phyloP scores from a whole-genome alignment of 1,140 invertebrate genomes.

The Meloidogyne floridensis region DNA sequence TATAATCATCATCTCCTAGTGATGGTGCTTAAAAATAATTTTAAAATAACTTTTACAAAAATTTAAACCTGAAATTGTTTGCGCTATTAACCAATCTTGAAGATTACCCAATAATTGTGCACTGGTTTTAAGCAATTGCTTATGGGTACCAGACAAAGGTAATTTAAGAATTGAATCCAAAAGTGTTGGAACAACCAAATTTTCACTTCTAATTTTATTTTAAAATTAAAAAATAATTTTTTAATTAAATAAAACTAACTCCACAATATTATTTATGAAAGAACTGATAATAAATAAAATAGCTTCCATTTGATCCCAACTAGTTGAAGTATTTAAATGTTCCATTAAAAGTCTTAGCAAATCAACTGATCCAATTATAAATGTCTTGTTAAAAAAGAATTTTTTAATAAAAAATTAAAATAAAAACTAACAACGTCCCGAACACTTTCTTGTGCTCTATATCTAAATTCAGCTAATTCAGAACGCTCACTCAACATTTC shows the following conservation, averaged over 20 bases:
- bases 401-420: neutral
- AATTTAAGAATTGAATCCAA: slow-evolving; percentile 84
- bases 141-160: slow-evolving; percentile 78
- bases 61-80: neutral
- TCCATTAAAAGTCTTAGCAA: slow-evolving; percentile 80
- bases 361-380: slow-evolving; percentile 87
- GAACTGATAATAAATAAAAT: slow-evolving; percentile 92
- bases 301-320: slow-evolving; percentile 91
- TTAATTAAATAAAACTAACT: slow-evolving; percentile 70
- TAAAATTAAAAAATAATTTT: slow-evolving; percentile 29
- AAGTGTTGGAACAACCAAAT: slow-evolving; percentile 86
- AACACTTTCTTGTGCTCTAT: slow-evolving; percentile 85
- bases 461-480: slow-evolving; percentile 83
- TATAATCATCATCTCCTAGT: slow-evolving; percentile 77
- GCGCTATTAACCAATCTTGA: slow-evolving; percentile 83
- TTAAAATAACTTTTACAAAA: too few species aligned
- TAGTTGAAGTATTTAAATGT: slow-evolving; percentile 67
- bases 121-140: slow-evolving; percentile 84
- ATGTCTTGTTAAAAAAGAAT: slow-evolving; percentile 71
- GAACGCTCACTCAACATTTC: slow-evolving; percentile 84
- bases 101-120: slow-evolving; percentile 86
- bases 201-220: slow-evolving; percentile 76
- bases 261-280: slow-evolving; percentile 89
- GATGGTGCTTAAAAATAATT: neutral
- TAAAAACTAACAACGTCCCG: slow-evolving; percentile 77